Conservation (phyloP, 1,140 invertebrate genomes). For the Cydia fagiglandana region DNA sequence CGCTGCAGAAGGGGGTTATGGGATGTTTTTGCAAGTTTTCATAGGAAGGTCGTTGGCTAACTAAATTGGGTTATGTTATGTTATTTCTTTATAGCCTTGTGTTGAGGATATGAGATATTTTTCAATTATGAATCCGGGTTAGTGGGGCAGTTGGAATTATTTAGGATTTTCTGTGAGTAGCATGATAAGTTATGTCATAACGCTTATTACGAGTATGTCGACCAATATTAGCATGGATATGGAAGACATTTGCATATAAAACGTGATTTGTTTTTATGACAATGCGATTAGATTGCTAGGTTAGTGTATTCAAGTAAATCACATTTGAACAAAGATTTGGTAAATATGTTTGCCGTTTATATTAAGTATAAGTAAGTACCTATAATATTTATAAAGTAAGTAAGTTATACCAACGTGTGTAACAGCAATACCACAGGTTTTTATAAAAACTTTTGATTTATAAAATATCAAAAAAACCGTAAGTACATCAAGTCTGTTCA, state of each 20-base stretch:
- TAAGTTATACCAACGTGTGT: too few relatives aligned
- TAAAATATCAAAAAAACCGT: too few relatives aligned
- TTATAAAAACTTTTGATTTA: too few relatives aligned
- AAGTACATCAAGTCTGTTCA: too few relatives aligned
- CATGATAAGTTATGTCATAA: slow-evolving; percentile 2
- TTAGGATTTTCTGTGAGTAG: slow-evolving; percentile 5
- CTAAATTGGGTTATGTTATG: slow-evolving; percentile 30
- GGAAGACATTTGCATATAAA: background rate
- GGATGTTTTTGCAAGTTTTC: slow-evolving; percentile 28
- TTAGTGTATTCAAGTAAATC: too few relatives aligned
- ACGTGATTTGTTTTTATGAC: background rate
- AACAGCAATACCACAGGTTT: too few relatives aligned
- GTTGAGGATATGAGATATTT: slow-evolving; percentile 19
- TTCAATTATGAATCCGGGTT: slow-evolving; percentile 30
- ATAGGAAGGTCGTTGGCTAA: slow-evolving; percentile 20
- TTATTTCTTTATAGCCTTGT: slow-evolving; percentile 28
- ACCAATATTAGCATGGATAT: slow-evolving; percentile 9
- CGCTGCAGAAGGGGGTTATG: slow-evolving; percentile 18
- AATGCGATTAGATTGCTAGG: too few relatives aligned
- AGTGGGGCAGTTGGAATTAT: background rate
- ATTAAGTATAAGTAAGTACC: too few relatives aligned
- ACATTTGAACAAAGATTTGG: too few relatives aligned
- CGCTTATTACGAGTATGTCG: slow-evolving; percentile 22
- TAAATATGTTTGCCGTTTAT: too few relatives aligned
- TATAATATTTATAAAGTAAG: too few relatives aligned